Conservation (phyloP, 1,140 invertebrate genomes). For the Hermetia illucens region DNA sequence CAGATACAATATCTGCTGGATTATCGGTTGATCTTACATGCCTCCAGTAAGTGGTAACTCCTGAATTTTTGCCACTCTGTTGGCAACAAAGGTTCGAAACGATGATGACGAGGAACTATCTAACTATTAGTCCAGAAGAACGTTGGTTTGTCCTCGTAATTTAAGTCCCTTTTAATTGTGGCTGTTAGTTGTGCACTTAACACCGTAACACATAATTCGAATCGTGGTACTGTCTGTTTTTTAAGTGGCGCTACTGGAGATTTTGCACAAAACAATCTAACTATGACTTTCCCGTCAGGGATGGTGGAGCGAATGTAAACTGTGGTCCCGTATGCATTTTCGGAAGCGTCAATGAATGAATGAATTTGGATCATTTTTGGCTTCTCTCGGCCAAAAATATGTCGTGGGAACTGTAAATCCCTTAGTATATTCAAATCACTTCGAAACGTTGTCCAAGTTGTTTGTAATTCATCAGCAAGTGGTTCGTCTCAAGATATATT, state of each 20-base stretch:
- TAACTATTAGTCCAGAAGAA: slow-evolving; percentile 13
- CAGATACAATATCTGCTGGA: slow-evolving; percentile 15
- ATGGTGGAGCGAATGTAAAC: slow-evolving; percentile 8
- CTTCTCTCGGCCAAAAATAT: too few species aligned
- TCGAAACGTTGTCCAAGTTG: slow-evolving; percentile 11
- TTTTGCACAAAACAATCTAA: not conserved
- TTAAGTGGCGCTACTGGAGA: not conserved
- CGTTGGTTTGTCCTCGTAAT: not conserved
- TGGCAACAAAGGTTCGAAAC: slow-evolving; percentile 29
- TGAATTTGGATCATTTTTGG: slow-evolving; percentile 9
- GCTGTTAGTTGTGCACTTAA: not conserved
- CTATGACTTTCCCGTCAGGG: not conserved
- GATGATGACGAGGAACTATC: too few species aligned
- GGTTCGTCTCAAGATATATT: slow-evolving; percentile 19
- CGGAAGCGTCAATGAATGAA: slow-evolving; percentile 15
- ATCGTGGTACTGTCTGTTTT: slow-evolving; percentile 32
- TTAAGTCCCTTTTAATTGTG: too few species aligned
- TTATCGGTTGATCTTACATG: slow-evolving; percentile 14
- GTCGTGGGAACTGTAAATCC: slow-evolving; percentile 5
- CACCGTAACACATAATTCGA: slow-evolving; percentile 6
- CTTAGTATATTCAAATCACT: slow-evolving; percentile 8
- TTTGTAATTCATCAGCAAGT: slow-evolving; percentile 6
- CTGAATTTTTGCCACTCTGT: slow-evolving; percentile 16
- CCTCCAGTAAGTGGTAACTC: too few species aligned
- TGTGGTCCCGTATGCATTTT: slow-evolving; percentile 11